Evolutionary conservation across 2,113 vertebrate species (phyloP).

Genomic region (Pluvialis apricaria): DNA sequence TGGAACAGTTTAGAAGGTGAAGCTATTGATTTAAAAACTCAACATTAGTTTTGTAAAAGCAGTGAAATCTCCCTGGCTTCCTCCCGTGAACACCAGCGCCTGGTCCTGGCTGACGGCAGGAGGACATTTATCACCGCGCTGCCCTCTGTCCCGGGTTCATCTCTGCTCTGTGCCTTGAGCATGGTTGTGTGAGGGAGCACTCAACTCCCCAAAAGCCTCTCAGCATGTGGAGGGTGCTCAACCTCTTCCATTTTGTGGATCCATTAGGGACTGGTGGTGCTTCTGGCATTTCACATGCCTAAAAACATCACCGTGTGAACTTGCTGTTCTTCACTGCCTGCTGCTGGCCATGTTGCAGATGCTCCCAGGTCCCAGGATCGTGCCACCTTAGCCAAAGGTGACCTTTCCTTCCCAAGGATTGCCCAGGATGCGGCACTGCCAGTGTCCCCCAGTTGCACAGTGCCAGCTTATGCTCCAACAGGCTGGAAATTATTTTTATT

Average conservation of each 20-base stretch:
- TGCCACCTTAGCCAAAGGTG: background rate
- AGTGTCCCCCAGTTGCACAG: background rate
- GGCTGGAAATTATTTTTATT: background rate
- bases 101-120: background rate
- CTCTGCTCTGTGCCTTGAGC: background rate
- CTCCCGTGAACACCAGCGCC: background rate
- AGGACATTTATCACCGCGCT: fast-evolving
- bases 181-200: background rate
- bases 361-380: background rate
- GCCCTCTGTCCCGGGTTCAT: background rate
- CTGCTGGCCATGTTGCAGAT: background rate
- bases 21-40: constrained; percentile 61
- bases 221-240: background rate
- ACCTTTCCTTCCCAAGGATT: background rate
- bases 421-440: background rate
- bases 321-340: background rate
- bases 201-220: background rate
- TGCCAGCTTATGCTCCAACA: background rate
- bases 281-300: background rate
- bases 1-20: constrained; percentile 65
- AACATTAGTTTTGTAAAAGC: constrained; percentile 35
- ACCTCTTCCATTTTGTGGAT: background rate
- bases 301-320: background rate
- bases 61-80: background rate
- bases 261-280: background rate